Percentiles rank a stretch among this genome's conserved stretches.
Conservation (phyloP, 2,113 vertebrate genomes). For the Procapra przewalskii region DNA sequence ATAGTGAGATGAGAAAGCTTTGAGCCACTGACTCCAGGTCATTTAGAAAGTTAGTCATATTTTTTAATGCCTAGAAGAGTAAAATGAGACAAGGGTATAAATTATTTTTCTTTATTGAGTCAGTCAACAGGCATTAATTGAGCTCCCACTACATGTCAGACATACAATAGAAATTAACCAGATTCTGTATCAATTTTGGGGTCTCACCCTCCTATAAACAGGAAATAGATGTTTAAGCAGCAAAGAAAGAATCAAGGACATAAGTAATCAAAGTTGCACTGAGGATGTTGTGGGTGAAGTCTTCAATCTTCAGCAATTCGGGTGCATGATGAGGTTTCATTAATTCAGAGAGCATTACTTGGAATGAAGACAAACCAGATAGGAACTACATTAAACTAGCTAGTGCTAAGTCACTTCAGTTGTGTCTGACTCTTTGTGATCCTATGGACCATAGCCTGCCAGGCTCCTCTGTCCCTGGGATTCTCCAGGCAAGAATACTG, state of each 20-base stretch:
- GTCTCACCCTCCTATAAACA: background rate
- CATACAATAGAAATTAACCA: background rate
- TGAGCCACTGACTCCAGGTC: background rate
- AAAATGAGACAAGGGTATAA: background rate
- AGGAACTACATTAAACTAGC: background rate
- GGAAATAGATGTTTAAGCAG: background rate
- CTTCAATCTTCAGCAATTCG: background rate
- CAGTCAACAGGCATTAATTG: background rate
- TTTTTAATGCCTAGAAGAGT: background rate
- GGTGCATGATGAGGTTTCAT: background rate
- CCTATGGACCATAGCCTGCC: background rate
- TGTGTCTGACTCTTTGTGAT: background rate
- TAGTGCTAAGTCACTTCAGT: background rate
- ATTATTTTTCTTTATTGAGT: constrained; percentile 5
- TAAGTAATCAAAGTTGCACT: background rate
- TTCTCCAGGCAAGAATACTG: background rate
- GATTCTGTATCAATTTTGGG: background rate
- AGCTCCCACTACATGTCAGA: background rate
- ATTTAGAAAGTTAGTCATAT: background rate
- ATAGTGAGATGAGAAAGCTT: background rate
- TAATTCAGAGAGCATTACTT: background rate
- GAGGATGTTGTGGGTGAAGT: background rate
- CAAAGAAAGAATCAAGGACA: background rate
- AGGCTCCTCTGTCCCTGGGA: background rate
- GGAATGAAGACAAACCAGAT: background rate